These are phyloP conservation scores for Uria lomvia DNA, from an alignment of 2,113 vertebrate genomes.

Conservation along the genomic window DNA sequence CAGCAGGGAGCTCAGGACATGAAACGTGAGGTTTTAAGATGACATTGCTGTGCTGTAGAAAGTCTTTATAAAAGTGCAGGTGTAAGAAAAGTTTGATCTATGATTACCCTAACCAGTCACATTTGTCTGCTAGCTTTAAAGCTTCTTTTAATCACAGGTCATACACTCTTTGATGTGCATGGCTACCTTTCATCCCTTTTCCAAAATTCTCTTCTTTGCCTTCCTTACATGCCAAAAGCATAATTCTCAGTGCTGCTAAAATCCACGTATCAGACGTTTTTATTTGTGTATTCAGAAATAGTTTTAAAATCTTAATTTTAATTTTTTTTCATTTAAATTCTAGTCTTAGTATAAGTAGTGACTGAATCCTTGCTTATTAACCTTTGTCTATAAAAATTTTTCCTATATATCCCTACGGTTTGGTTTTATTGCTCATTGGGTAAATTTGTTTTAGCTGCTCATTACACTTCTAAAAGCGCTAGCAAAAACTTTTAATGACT, in stretches of 20 bases:
- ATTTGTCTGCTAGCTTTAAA: conserved; percentile 55
- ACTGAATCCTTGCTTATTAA: neutral
- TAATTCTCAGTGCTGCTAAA: neutral
- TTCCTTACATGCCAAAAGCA: neutral
- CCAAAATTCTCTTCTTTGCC: conserved; percentile 27
- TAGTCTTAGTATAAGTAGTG: neutral
- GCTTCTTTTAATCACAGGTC: conserved; percentile 53
- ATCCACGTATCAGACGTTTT: neutral
- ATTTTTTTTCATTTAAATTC: neutral
- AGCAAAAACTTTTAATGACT: neutral
- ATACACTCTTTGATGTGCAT: conserved; percentile 31
- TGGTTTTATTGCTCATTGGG: neutral
- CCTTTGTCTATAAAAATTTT: neutral
- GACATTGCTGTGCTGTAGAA: neutral
- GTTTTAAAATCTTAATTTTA: neutral
- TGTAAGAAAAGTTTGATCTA: conserved; percentile 15
- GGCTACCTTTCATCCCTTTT: conserved; percentile 27
- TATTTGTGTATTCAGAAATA: neutral
- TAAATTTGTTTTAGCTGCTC: neutral
- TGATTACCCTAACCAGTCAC: conserved; percentile 41
- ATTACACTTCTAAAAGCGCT: neutral
- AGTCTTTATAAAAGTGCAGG: conserved; percentile 7
- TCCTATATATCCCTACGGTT: neutral
- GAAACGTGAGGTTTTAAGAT: conserved; percentile 28
- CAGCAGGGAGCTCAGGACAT: neutral